phyloP scores from a whole-genome alignment of 2,888 invertebrate species.

The Aphrophora alni region DNA sequence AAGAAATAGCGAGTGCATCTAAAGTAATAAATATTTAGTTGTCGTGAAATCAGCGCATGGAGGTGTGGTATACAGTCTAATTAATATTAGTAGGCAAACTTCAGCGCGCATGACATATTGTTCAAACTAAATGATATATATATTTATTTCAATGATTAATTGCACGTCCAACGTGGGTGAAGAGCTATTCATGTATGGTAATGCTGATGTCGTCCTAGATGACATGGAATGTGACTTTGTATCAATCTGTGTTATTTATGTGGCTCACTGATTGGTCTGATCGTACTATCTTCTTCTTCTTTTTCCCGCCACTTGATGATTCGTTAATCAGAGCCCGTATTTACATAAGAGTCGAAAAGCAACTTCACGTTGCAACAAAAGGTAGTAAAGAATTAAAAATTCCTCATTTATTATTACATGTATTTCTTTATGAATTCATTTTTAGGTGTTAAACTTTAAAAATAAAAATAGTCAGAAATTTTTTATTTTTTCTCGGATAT shows the following conservation, averaged over 20 bases:
- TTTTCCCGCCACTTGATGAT: too few species aligned
- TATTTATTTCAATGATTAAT: conserved; percentile 1
- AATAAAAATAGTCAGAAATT: too few species aligned
- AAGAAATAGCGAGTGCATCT: not conserved
- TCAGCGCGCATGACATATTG: not conserved
- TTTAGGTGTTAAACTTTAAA: too few species aligned
- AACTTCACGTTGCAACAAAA: too few species aligned
- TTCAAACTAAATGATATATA: not conserved
- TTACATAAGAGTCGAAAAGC: too few species aligned
- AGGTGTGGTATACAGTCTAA: not conserved
- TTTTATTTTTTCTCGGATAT: too few species aligned
- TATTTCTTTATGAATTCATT: too few species aligned
- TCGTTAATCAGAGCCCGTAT: too few species aligned
- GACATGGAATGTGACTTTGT: not conserved
- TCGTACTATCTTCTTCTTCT: too few species aligned
- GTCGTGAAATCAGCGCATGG: not conserved
- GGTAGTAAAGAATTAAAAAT: too few species aligned
- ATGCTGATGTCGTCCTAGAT: not conserved
- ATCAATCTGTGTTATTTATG: not conserved
- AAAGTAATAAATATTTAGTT: not conserved
- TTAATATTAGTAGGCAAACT: not conserved
- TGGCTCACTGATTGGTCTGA: not conserved
- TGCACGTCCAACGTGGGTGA: not conserved
- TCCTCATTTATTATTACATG: too few species aligned
- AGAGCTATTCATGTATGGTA: not conserved